Percentiles rank a stretch among this genome's conserved stretches.
These are phyloP conservation scores for Cavia porcellus DNA, from an alignment of 2,113 vertebrate genomes.

Conservation along the genomic window DNA sequence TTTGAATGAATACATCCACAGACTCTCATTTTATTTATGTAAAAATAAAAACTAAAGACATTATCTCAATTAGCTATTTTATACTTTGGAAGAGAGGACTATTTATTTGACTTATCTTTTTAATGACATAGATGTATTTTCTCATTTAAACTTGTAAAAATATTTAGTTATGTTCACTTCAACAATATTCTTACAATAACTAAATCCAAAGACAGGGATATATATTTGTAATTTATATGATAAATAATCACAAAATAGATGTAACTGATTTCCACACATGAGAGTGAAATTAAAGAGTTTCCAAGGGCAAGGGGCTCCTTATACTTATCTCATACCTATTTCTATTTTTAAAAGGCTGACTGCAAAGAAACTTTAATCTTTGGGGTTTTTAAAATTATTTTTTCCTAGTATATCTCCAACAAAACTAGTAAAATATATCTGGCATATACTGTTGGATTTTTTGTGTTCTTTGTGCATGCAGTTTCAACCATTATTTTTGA, in stretches of 20 bases:
- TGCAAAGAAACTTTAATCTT: slow-evolving; percentile 64
- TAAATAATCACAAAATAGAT: slow-evolving; percentile 17
- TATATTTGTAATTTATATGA: not conserved
- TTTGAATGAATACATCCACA: not conserved
- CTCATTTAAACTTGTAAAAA: slow-evolving; percentile 36
- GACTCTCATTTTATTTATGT: not conserved
- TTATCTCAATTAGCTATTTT: not conserved
- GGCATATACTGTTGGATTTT: slow-evolving; percentile 67
- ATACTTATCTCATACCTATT: not conserved
- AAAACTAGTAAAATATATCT: slow-evolving; percentile 69
- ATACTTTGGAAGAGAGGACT: not conserved
- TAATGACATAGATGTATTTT: not conserved
- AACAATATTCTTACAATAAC: fast-evolving
- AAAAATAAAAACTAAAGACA: not conserved
- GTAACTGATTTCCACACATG: not conserved
- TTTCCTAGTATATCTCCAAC: not conserved
- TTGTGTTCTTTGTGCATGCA: slow-evolving; percentile 74
- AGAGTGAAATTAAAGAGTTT: slow-evolving; percentile 25
- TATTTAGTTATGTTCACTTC: not conserved
- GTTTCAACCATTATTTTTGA: slow-evolving; percentile 87
- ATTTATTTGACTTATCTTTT: not conserved
- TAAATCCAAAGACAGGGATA: not conserved
- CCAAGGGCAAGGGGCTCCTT: not conserved
- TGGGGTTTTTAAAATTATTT: not conserved
- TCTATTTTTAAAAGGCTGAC: slow-evolving; percentile 66